Conservation (phyloP, 2,113 vertebrate species). For the Psephotus haematonotus region DNA sequence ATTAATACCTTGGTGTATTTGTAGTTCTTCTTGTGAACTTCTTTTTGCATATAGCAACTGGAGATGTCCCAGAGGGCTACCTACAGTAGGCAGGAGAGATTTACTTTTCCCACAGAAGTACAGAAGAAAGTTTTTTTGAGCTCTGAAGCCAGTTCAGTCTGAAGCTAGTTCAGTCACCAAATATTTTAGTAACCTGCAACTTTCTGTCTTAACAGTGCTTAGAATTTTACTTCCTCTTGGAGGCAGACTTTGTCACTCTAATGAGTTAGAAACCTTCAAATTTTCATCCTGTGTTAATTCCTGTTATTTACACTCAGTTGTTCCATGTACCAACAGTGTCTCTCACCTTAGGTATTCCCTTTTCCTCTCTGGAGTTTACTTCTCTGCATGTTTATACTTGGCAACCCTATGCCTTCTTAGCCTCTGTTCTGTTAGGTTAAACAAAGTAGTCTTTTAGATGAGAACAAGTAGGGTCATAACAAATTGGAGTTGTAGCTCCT, state of each 20-base stretch:
- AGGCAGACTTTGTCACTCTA: not conserved
- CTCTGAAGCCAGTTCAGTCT: not conserved
- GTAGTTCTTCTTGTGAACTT: not conserved
- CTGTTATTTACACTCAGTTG: not conserved
- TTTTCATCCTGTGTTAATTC: not conserved
- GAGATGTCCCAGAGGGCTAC: not conserved
- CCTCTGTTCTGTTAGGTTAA: not conserved
- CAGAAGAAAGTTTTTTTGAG: not conserved
- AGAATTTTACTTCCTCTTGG: not conserved
- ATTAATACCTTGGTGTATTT: not conserved
- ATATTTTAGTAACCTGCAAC: not conserved
- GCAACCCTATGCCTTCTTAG: not conserved
- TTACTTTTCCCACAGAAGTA: not conserved
- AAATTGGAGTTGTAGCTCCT: not conserved
- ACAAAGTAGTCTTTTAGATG: not conserved
- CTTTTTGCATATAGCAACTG: not conserved
- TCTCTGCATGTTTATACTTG: not conserved
- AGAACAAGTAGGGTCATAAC: not conserved
- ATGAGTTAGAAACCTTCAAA: not conserved
- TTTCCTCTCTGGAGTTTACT: not conserved
- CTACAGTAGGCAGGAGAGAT: not conserved
- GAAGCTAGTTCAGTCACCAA: not conserved
- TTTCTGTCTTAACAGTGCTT: not conserved
- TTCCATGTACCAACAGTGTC: not conserved
- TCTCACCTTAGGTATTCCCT: not conserved